Conservation (phyloP, 2,888 invertebrate genomes). For the Melieria omissa region DNA sequence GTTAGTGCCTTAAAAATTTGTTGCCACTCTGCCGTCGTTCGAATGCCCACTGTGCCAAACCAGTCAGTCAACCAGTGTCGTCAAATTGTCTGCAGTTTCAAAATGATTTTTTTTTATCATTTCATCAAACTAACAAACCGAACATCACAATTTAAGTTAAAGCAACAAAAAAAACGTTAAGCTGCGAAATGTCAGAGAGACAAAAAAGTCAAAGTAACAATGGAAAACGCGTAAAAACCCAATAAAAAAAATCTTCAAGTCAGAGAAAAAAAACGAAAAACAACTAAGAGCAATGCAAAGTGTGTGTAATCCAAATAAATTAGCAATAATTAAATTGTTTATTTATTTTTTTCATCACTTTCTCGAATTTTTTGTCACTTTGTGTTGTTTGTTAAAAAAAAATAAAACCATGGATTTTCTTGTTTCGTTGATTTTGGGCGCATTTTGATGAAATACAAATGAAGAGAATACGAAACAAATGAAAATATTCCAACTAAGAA, state of each 20-base stretch:
- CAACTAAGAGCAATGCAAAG: neutral
- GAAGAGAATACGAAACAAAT: neutral
- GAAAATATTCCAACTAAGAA: neutral
- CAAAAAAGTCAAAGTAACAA: neutral
- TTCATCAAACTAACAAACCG: no score
- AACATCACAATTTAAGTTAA: no score
- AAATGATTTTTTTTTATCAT: no score
- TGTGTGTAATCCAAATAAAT: neutral
- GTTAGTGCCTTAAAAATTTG: no score
- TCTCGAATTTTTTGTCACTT: neutral
- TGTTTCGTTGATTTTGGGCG: neutral
- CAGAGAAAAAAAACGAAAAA: neutral
- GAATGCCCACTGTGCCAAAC: no score
- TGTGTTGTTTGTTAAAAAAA: neutral
- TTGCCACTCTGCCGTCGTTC: no score
- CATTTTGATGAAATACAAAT: neutral
- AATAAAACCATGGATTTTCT: constrained; percentile 7
- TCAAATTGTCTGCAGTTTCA: no score
- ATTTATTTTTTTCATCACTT: constrained; percentile 3
- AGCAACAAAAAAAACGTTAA: no score
- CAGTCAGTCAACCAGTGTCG: no score
- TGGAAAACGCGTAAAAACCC: neutral
- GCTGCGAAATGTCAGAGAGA: no score
- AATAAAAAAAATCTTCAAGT: neutral
- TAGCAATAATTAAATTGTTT: constrained; percentile 11